Evolutionary conservation across 92 coral and sea anemone genomes (phyloP).

Genomic region (Epizoanthus rinbou): DNA sequence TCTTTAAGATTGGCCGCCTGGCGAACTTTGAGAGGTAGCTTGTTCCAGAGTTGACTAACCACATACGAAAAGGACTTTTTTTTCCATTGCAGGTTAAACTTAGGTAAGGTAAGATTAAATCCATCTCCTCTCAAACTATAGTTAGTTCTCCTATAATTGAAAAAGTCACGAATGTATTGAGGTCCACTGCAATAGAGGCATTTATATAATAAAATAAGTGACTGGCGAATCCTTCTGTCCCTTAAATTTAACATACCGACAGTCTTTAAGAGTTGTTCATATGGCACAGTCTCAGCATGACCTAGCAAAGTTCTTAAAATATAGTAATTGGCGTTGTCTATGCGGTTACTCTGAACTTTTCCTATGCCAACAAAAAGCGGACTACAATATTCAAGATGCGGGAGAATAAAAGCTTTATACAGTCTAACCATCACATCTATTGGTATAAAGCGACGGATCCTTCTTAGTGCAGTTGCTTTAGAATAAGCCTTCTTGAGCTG

Average conservation of each 20-base stretch:
- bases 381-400: constrained; percentile 48
- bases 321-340: constrained; percentile 49
- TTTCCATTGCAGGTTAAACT: constrained; percentile 2
- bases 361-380: constrained; percentile 44
- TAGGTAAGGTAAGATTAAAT: constrained; percentile 24
- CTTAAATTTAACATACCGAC: constrained; percentile 4
- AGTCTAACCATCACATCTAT: constrained; percentile 38
- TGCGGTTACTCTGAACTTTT: constrained; percentile 15
- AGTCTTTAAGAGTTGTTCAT: constrained; percentile 8
- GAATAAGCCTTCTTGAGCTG: constrained; percentile 50
- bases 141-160: constrained; percentile 4
- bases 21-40: constrained; percentile 26
- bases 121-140: constrained; percentile 18
- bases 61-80: constrained; percentile 16
- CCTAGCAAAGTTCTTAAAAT: constrained; percentile 49
- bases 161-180: constrained; percentile 1
- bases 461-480: constrained; percentile 45
- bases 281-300: constrained; percentile 14
- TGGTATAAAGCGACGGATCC: constrained; percentile 44
- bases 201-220: constrained; percentile 24
- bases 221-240: constrained; percentile 29
- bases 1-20: background rate
- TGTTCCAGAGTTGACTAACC: constrained; percentile 37
- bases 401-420: constrained; percentile 9
- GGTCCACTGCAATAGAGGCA: constrained; percentile 29